These are phyloP conservation scores for Hermaeophaga mercurialis DNA, from an alignment of 2,888 invertebrate species.

Conservation along the genomic window DNA sequence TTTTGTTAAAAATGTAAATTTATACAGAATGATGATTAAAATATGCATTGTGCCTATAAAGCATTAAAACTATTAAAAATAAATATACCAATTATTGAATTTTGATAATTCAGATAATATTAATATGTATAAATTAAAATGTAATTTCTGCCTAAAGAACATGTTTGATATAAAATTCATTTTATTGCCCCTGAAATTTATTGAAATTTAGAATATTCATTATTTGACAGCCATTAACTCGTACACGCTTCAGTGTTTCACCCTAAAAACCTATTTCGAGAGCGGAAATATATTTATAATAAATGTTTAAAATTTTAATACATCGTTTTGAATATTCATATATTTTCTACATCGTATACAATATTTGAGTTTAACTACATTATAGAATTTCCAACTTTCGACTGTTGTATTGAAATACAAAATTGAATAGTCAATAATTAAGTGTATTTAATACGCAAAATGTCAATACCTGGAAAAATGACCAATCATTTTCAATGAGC, in stretches of 20 bases:
- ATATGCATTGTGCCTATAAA: too few relatives aligned
- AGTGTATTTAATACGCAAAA: too few relatives aligned
- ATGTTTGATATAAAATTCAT: not conserved
- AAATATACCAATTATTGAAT: too few relatives aligned
- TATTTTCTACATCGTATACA: slow-evolving; percentile 1
- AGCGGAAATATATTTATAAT: not conserved
- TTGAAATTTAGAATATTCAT: not conserved
- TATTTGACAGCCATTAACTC: not conserved
- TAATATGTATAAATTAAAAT: not conserved
- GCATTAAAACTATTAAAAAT: too few relatives aligned
- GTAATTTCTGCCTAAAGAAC: not conserved
- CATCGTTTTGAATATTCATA: slow-evolving; percentile 8
- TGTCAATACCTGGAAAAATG: too few relatives aligned
- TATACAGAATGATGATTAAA: too few relatives aligned
- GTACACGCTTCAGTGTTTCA: not conserved
- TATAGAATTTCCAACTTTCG: not conserved
- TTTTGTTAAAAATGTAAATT: too few relatives aligned
- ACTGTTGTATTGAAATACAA: too few relatives aligned
- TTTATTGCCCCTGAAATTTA: not conserved
- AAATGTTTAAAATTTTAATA: not conserved
- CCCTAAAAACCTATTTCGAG: not conserved
- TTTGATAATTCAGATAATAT: too few relatives aligned
- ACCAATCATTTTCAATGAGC: too few relatives aligned
- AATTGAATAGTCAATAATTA: too few relatives aligned
- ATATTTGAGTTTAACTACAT: not conserved